Conservation (phyloP, 1,140 invertebrate genomes). For the Saccostrea glomerata region DNA sequence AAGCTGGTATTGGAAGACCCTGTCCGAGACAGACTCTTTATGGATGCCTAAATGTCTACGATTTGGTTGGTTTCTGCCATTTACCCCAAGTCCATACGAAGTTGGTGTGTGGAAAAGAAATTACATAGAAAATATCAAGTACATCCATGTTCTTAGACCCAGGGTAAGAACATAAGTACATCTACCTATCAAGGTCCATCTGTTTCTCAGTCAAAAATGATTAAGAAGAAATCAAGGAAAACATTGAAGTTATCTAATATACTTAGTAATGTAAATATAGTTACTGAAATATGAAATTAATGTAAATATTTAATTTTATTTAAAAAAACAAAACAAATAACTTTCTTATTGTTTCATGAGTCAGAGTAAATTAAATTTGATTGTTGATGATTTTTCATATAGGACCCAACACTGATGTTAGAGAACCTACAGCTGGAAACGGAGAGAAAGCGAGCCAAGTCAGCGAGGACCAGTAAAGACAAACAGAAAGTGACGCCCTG, state of each 20-base stretch:
- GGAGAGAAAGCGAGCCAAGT: constrained; percentile 24
- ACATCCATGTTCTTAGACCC: too few relatives aligned
- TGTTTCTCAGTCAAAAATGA: too few relatives aligned
- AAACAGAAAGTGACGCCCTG: constrained; percentile 68
- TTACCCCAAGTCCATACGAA: constrained; percentile 76
- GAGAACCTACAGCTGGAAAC: constrained; percentile 62
- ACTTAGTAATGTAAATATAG: too few relatives aligned
- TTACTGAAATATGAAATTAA: too few relatives aligned
- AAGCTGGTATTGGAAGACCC: constrained; percentile 78
- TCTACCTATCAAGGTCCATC: background rate
- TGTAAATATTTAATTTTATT: too few relatives aligned
- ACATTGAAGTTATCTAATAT: too few relatives aligned
- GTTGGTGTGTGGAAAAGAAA: constrained; percentile 77
- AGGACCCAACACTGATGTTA: constrained; percentile 59
- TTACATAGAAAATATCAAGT: too few relatives aligned
- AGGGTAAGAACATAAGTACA: constrained; percentile 59
- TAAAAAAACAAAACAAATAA: too few relatives aligned
- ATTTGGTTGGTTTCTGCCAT: constrained; percentile 76
- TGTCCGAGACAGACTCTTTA: constrained; percentile 76
- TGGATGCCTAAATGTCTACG: constrained; percentile 79
- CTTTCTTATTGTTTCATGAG: too few relatives aligned
- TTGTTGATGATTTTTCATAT: background rate
- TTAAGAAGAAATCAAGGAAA: too few relatives aligned
- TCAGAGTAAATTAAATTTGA: too few relatives aligned
- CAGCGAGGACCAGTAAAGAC: constrained; percentile 21